Percentiles rank a stretch among this genome's conserved stretches.
Evolutionary conservation across 1,140 invertebrate genomes (phyloP).

Genomic region (Hypothenemus hampei): DNA sequence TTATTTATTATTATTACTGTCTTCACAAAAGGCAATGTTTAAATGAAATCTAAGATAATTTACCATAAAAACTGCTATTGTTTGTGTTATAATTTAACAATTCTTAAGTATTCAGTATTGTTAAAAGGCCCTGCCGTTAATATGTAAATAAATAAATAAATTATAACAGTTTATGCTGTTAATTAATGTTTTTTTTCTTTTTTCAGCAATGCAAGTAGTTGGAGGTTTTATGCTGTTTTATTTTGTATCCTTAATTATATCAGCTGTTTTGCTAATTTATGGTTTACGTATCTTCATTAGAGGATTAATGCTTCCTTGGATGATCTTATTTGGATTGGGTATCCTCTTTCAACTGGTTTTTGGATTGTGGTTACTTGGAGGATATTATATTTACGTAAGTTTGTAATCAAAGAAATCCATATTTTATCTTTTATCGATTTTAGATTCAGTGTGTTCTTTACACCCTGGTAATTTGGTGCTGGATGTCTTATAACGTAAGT

Average conservation of each 20-base stretch:
- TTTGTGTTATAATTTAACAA: too few species aligned
- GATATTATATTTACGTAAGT: conserved; percentile 88
- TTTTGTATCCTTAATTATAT: conserved; percentile 61
- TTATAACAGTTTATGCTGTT: too few species aligned
- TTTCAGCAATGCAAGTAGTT: conserved; percentile 68
- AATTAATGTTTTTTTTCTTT: too few species aligned
- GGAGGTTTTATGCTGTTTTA: conserved; percentile 70
- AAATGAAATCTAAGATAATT: too few species aligned
- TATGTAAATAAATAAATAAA: too few species aligned
- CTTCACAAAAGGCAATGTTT: too few species aligned
- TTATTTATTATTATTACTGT: too few species aligned
- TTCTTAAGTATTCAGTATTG: too few species aligned
- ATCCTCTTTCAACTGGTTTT: conserved; percentile 73
- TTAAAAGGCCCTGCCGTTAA: too few species aligned
- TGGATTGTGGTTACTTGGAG: conserved; percentile 76
- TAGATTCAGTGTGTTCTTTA: conserved; percentile 74
- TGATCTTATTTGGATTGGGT: conserved; percentile 63
- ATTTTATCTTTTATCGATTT: conserved; percentile 42
- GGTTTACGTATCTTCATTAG: conserved; percentile 62
- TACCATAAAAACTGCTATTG: too few species aligned
- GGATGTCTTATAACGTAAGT: conserved; percentile 81
- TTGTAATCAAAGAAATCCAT: conserved; percentile 6
- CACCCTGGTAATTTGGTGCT: conserved; percentile 67
- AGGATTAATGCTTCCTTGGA: conserved; percentile 77
- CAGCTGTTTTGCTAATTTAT: conserved; percentile 59